These are phyloP conservation scores for Cyprichromis sp. DNA, from an alignment of 2,113 vertebrate species.

Conservation along the genomic window DNA sequence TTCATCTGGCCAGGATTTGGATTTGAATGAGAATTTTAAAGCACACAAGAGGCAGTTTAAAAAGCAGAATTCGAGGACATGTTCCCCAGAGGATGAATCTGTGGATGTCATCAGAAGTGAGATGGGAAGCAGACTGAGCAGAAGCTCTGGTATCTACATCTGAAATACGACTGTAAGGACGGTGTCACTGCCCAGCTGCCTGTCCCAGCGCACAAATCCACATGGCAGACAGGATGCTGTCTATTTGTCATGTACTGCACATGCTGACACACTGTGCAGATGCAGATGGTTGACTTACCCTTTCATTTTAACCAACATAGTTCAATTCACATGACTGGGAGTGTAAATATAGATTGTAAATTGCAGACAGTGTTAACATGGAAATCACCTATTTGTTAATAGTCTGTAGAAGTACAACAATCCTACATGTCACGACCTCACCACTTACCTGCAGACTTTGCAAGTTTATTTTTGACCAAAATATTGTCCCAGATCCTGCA, in stretches of 20 bases:
- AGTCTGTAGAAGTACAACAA: neutral
- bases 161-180: neutral
- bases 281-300: neutral
- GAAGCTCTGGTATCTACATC: constrained; percentile 63
- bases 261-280: neutral
- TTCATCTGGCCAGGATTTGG: neutral
- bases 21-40: constrained; percentile 5
- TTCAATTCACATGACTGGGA: neutral
- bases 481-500: neutral
- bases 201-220: constrained; percentile 45
- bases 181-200: constrained; percentile 16
- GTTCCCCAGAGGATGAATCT: constrained; percentile 42
- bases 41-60: neutral
- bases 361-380: neutral
- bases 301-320: neutral
- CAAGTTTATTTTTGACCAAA: neutral
- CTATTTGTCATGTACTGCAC: constrained; percentile 8
- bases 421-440: neutral
- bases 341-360: neutral
- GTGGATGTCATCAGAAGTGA: constrained; percentile 63
- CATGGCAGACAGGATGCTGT: constrained; percentile 25
- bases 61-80: constrained; percentile 28
- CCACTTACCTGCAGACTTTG: neutral
- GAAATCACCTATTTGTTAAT: neutral
- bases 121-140: constrained; percentile 16